Evolutionary conservation across 2,888 invertebrate species (phyloP).

Genomic region (Elmis aenea): DNA sequence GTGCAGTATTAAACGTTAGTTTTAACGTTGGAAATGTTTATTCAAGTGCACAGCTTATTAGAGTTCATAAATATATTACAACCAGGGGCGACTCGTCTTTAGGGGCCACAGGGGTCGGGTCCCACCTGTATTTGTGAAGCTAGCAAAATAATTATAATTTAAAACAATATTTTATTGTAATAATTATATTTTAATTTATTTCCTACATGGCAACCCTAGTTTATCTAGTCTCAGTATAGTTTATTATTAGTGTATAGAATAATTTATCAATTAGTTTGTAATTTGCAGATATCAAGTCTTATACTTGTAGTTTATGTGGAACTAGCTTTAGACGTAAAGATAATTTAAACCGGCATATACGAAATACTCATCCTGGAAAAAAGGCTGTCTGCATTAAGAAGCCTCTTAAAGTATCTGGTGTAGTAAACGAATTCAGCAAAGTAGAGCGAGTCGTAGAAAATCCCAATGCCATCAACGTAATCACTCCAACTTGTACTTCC

Average conservation of each 20-base stretch:
- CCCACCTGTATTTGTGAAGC: no score
- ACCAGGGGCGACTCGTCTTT: no score
- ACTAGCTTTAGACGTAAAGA: slow-evolving; percentile 71
- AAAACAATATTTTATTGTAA: no score
- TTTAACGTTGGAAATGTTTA: no score
- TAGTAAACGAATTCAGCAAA: slow-evolving; percentile 2
- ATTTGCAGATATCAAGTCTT: slow-evolving; percentile 62
- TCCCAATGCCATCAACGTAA: slow-evolving; percentile 46
- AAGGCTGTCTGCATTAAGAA: slow-evolving; percentile 35
- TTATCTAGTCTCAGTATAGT: no score
- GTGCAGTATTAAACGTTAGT: no score
- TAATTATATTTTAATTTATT: no score
- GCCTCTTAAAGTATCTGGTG: slow-evolving; percentile 22
- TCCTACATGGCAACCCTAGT: no score
- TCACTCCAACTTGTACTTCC: slow-evolving; percentile 33
- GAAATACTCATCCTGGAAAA: slow-evolving; percentile 64
- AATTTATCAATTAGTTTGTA: slow-evolving; percentile 10
- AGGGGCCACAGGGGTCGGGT: no score
- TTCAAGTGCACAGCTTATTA: no score
- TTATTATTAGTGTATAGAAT: neutral
- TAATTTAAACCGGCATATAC: slow-evolving; percentile 70
- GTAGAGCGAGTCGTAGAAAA: slow-evolving; percentile 34
- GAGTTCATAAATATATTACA: no score
- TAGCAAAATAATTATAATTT: no score
- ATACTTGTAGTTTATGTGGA: slow-evolving; percentile 65